A percentile compares a stretch with the other conserved stretches of the same genome.
Evolutionary conservation across 2,797 vertebrate species (phyloP).

Genomic region (Hypotaenidia philippensis): DNA sequence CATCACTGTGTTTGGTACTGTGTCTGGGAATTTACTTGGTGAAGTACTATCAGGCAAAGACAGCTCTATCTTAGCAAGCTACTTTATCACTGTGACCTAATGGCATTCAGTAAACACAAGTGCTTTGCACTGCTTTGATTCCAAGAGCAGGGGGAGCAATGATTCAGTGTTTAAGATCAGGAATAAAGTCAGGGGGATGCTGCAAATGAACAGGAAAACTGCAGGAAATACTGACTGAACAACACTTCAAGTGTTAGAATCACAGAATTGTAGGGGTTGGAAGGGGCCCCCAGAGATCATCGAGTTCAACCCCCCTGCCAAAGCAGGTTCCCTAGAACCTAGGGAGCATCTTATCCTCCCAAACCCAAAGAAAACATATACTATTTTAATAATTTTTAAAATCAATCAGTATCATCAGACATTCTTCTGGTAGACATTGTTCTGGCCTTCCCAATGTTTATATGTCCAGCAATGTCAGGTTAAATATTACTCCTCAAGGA

Average conservation of each 20-base stretch:
- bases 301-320: too few species aligned
- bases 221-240: not conserved
- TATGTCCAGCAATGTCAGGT: not conserved
- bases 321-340: too few species aligned
- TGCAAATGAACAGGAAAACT: not conserved
- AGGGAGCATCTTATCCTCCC: not conserved
- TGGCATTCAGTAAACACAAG: not conserved
- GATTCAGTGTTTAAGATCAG: conserved; percentile 1
- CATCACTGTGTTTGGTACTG: not conserved
- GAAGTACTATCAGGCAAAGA: not conserved
- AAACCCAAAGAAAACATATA: not conserved
- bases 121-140: not conserved
- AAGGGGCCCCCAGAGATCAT: too few species aligned
- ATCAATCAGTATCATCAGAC: not conserved
- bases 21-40: not conserved
- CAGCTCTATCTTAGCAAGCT: not conserved
- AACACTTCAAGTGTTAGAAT: not conserved
- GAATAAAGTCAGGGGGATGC: not conserved
- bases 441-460: not conserved
- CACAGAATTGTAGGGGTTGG: too few species aligned
- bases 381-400: not conserved
- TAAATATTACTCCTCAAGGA: not conserved
- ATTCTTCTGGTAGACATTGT: not conserved
- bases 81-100: not conserved
- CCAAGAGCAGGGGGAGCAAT: not conserved